These are phyloP conservation scores for Anastatus disparis DNA, from an alignment of 1,140 invertebrate species.

Conservation along the genomic window DNA sequence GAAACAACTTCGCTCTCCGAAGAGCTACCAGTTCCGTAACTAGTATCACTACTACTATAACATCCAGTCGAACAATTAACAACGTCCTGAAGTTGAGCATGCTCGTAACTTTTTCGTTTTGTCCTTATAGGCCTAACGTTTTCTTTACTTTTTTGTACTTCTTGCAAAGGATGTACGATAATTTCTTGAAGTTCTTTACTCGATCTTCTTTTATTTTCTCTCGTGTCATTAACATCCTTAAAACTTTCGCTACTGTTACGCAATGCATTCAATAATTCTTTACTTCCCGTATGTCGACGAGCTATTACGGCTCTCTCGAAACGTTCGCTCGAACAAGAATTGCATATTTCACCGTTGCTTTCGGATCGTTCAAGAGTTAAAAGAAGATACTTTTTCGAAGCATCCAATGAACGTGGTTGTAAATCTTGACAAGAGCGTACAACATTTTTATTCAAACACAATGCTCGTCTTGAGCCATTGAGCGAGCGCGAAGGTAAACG, in stretches of 20 bases:
- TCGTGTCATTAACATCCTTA: not conserved
- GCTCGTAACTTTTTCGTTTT: constrained; percentile 51
- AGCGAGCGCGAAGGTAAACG: constrained; percentile 7
- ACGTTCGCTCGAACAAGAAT: not conserved
- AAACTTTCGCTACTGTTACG: not conserved
- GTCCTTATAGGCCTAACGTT: constrained; percentile 23
- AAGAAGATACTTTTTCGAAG: constrained; percentile 46
- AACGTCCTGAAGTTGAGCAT: constrained; percentile 49
- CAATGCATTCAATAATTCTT: constrained; percentile 44
- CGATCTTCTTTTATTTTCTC: constrained; percentile 8
- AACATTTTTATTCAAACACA: too few species aligned
- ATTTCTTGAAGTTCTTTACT: constrained; percentile 4
- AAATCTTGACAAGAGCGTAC: not conserved
- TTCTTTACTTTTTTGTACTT: too few species aligned
- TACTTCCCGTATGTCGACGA: constrained; percentile 47
- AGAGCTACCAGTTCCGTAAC: constrained; percentile 43
- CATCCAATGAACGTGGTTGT: not conserved
- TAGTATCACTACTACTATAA: constrained; percentile 38
- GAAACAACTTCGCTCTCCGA: constrained; percentile 48
- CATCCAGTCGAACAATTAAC: not conserved
- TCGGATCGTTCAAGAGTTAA: constrained; percentile 39
- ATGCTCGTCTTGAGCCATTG: constrained; percentile 29
- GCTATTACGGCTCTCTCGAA: not conserved
- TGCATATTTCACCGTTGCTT: not conserved
- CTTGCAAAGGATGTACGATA: too few species aligned